Evolutionary conservation across 2,888 invertebrate genomes (phyloP).

Genomic region (Fissipunctia ypsillon): DNA sequence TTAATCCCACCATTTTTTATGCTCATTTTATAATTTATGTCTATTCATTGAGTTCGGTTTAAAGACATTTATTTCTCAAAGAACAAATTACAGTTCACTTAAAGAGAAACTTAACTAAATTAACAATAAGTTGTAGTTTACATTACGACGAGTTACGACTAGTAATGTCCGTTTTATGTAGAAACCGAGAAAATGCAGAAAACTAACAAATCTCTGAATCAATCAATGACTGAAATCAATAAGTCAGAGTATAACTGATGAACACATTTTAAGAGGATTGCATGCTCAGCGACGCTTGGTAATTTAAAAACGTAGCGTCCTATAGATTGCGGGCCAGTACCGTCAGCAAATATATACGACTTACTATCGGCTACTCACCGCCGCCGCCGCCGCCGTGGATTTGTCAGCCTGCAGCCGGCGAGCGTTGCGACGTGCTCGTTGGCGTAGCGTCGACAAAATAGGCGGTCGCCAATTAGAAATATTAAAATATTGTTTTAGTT

Average conservation of each 20-base stretch:
- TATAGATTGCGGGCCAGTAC: conserved; percentile 78
- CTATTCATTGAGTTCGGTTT: neutral
- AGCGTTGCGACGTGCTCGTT: conserved; percentile 73
- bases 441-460: conserved; percentile 70
- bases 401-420: conserved; percentile 80
- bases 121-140: too few relatives aligned
- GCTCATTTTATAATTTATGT: neutral
- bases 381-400: conserved; percentile 85
- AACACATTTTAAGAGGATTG: conserved; percentile 61
- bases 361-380: conserved; percentile 86
- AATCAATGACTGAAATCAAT: conserved; percentile 51
- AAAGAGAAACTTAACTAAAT: too few relatives aligned
- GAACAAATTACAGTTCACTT: too few relatives aligned
- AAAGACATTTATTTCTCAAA: too few relatives aligned
- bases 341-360: conserved; percentile 88
- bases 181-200: neutral
- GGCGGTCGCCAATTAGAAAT: conserved; percentile 40
- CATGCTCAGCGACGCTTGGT: conserved; percentile 68
- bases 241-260: conserved; percentile 52
- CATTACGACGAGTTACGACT: too few relatives aligned
- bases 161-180: too few relatives aligned
- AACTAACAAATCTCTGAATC: conserved; percentile 8
- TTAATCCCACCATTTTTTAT: neutral
- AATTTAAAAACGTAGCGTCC: conserved; percentile 81
- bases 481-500: conserved; percentile 24